These are phyloP conservation scores for Sipunculus nudus DNA, from an alignment of 2,888 invertebrate species.

Conservation along the genomic window DNA sequence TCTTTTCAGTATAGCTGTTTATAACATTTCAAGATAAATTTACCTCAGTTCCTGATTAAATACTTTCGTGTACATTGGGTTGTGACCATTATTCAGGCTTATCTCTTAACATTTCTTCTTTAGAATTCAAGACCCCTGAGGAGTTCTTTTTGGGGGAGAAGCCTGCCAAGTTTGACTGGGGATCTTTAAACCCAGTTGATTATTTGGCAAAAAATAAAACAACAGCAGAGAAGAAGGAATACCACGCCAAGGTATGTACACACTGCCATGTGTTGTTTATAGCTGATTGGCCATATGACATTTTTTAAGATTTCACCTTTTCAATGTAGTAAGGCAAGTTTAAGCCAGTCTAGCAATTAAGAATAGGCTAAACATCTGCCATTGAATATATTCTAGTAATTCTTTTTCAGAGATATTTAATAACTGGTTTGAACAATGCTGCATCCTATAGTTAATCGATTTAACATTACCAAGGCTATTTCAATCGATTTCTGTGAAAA, in stretches of 20 bases:
- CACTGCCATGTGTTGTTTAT: too few species aligned
- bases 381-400: too few species aligned
- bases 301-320: too few species aligned
- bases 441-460: too few species aligned
- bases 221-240: conserved; percentile 31
- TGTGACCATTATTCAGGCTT: neutral
- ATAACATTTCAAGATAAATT: neutral
- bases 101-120: conserved; percentile 1
- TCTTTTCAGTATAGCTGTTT: neutral
- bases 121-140: conserved; percentile 62
- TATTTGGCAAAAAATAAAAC: conserved; percentile 18
- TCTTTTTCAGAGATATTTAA: too few species aligned
- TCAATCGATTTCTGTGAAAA: too few species aligned
- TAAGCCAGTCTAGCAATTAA: too few species aligned
- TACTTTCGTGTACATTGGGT: neutral
- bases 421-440: too few species aligned
- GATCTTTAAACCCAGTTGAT: conserved; percentile 46
- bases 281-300: too few species aligned
- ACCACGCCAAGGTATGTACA: conserved; percentile 44
- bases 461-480: too few species aligned
- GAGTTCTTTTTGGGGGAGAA: conserved; percentile 57
- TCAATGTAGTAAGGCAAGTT: too few species aligned
- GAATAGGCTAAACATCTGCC: too few species aligned
- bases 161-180: conserved; percentile 54
- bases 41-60: neutral